Evolutionary conservation across 2,888 invertebrate species (phyloP), one percentile per base, ranked within the genome.

Genomic region (Erebia ligea): DNA sequence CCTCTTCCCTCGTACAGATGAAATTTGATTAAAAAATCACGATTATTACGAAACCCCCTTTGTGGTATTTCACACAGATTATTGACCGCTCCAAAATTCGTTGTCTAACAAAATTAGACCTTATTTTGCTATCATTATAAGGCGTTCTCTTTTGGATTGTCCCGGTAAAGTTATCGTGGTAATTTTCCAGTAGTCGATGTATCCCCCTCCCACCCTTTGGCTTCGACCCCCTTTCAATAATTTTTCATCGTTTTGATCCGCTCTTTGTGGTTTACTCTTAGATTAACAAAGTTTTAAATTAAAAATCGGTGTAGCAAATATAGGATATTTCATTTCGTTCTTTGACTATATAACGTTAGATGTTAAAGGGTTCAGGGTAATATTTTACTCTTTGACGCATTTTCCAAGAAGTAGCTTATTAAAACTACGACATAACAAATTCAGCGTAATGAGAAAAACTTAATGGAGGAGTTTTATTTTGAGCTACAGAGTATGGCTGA

Each of bases 11-110:
- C 90, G 88, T 90, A 89, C 91, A 89, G 92, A 91, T 91, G 92
- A 93, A 93, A 94, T 93, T 93, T 94, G 93, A 94, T 94, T 94
- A 94, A 94, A 93, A 94, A 94, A 93, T 93, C 94, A 93, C 93
- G 93, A 94, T 93, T 93, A 93, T 93, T 93, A 91, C 92, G 85
- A 82, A 81, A 79, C 88, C 87, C 88, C 91, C 90, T 86, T 84
- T 84, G 80, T 78, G 86, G 81, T 84, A 86, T 85, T 84, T 83
- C 82, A 82, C 86, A 82, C 80, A 78, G 76, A 77, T 76, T 83
- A 76, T 77, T 78, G 72, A 73, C 76, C 63, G 73, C 68, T 76
- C 40, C 65, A 61, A 68, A 78, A 74, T 45, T 8, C 21, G 1
- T 17, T 50, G 17, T 0, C 76, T 75, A 34, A 25, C 72, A 4